Conservation (phyloP, 2,797 vertebrate genomes). For the Moxostoma hubbsi region DNA sequence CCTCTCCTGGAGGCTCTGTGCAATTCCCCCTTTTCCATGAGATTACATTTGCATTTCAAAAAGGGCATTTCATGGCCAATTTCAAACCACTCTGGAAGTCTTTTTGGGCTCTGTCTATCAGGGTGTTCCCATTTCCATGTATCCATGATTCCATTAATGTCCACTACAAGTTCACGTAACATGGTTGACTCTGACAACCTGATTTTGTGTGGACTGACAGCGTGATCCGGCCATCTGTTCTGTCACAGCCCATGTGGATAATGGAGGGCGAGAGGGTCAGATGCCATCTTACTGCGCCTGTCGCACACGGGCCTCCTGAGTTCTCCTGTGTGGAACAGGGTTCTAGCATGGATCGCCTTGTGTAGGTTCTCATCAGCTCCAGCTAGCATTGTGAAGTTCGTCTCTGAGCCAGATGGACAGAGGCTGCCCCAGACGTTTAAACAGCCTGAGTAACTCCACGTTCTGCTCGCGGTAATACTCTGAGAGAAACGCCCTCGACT, state of each 20-base stretch:
- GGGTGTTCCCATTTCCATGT: conserved; percentile 9
- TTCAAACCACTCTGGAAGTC: conserved; percentile 32
- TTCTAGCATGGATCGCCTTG: conserved; percentile 26
- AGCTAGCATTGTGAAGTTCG: conserved; percentile 83
- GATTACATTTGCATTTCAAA: conserved; percentile 1
- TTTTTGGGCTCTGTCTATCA: conserved; percentile 31
- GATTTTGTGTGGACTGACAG: conserved; percentile 23
- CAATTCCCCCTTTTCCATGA: conserved; percentile 2
- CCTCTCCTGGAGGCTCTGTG: conserved; percentile 8
- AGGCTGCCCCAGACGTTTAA: conserved; percentile 83
- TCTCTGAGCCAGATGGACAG: conserved; percentile 85
- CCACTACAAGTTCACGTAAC: conserved; percentile 5
- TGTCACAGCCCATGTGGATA: conserved; percentile 17
- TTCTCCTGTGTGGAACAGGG: conserved; percentile 42
- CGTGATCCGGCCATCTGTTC: background rate
- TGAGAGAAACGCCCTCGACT: conserved; percentile 82
- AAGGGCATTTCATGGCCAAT: background rate
- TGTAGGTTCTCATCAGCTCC: conserved; percentile 74
- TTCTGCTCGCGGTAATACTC: conserved; percentile 86
- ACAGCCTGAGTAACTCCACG: conserved; percentile 81
- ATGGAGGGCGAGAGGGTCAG: conserved; percentile 33
- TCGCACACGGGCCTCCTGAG: conserved; percentile 22
- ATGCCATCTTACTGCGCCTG: conserved; percentile 39
- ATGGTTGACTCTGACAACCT: background rate
- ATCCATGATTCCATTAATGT: background rate